Evolutionary conservation across 1,140 invertebrate genomes (phyloP), one percentile per base, ranked within the genome.

Genomic region (Drosophila sp.): DNA sequence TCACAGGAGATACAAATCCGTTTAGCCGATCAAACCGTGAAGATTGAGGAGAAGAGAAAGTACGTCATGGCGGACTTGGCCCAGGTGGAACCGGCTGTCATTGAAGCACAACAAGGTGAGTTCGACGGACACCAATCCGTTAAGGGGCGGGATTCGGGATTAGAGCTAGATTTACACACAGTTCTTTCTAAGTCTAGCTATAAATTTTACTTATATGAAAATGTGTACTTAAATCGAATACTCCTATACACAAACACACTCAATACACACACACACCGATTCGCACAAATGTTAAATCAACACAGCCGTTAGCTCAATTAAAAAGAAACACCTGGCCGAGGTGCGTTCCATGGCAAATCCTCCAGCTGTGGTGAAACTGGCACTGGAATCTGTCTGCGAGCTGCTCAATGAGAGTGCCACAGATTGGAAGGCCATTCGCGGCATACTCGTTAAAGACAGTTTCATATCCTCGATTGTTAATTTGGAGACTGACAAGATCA

Each of bases 381-480:
- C 98, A 65, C 93, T 99, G 76, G 98, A 99, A 93, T 98, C 98
- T 21, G 98, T 99, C 80, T 99, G 98, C 93, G 94, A 98, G 53
- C 94, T 99, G 77, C 94, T 99, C 58, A 92, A 90, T 81, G 98
- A 99, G 92, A 96, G 95, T 73, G 96, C 97, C 32, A 95, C 95
- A 80, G 97, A 98, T 79, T 99, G 98, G 98, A 98, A 98, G 93
- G 94, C 96, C 57, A 98, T 99, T 92, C 95, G 98, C 53, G 95
- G 96, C 41, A 95, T 98, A 72, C 96, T 99, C 77, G 98, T 99
- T 95, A 96, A 97, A 93, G 99, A 99, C 92, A 99, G 98, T 93
- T 99, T 99, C 93, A 99, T 99, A 92, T 96, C 96, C 27, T 98
- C 97, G 66, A 99, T 99, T 92, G 96, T 99, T 92, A 99, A 99